Conservation (phyloP, 2,888 invertebrate species). For the Callimorpha dominula region DNA sequence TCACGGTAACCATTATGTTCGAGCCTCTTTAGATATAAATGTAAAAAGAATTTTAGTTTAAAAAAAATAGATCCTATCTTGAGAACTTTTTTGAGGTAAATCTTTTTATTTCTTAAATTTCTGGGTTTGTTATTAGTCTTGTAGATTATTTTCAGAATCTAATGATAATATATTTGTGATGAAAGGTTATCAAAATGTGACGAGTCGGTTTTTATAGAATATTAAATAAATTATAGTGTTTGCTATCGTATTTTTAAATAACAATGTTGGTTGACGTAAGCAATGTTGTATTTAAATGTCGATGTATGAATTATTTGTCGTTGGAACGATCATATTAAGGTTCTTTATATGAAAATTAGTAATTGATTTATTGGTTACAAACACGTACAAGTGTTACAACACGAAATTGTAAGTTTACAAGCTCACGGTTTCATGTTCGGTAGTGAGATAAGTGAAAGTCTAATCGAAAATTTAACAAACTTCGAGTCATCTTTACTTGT, state of each 20-base stretch:
- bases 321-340: no score
- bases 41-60: slow-evolving; percentile 4
- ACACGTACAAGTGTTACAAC: no score
- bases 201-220: not conserved
- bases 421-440: no score
- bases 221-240: not conserved
- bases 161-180: not conserved
- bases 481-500: no score
- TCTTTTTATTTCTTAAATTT: not conserved
- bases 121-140: not conserved
- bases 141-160: not conserved
- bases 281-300: not conserved
- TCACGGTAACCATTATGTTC: slow-evolving; percentile 3
- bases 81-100: not conserved
- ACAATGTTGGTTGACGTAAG: not conserved
- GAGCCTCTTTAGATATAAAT: slow-evolving; percentile 1
- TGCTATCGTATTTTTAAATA: not conserved
- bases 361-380: no score
- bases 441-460: no score
- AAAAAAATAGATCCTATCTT: not conserved
- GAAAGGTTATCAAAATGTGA: not conserved
- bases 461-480: no score
- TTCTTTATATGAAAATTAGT: no score
- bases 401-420: no score
- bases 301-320: not conserved